Evolutionary conservation across 2,113 vertebrate genomes (phyloP).

Genomic region (Rostratula benghalensis): DNA sequence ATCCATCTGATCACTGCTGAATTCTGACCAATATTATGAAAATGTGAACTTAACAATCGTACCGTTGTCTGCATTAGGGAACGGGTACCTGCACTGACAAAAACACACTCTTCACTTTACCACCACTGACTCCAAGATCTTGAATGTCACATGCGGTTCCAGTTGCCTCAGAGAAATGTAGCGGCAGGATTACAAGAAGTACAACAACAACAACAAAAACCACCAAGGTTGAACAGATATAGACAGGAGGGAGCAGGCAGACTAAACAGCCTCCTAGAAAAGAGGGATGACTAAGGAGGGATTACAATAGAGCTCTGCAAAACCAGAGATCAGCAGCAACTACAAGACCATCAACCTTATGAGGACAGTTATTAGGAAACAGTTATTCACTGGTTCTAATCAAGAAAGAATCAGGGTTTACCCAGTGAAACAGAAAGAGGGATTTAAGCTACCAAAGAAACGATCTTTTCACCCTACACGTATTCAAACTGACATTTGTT

Average conservation of each 20-base stretch:
- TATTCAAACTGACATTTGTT: neutral
- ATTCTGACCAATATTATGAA: neutral
- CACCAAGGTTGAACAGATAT: neutral
- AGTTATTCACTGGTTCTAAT: neutral
- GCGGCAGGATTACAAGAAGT: neutral
- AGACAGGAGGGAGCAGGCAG: neutral
- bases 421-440: neutral
- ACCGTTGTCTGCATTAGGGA: neutral
- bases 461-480: accelerated
- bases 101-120: neutral
- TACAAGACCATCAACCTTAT: neutral
- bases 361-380: neutral
- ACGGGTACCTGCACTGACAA: neutral
- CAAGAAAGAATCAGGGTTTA: neutral
- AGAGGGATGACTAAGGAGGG: neutral
- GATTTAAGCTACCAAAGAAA: neutral
- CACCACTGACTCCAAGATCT: neutral
- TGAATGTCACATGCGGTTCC: neutral
- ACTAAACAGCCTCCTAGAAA: neutral
- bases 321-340: neutral
- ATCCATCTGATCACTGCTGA: neutral
- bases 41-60: neutral
- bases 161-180: neutral
- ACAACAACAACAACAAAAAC: neutral
- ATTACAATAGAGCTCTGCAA: neutral